Base-by-base conservation (phyloP, 2,113 vertebrate genomes). In the Colistium nudipinnis region DNA sequence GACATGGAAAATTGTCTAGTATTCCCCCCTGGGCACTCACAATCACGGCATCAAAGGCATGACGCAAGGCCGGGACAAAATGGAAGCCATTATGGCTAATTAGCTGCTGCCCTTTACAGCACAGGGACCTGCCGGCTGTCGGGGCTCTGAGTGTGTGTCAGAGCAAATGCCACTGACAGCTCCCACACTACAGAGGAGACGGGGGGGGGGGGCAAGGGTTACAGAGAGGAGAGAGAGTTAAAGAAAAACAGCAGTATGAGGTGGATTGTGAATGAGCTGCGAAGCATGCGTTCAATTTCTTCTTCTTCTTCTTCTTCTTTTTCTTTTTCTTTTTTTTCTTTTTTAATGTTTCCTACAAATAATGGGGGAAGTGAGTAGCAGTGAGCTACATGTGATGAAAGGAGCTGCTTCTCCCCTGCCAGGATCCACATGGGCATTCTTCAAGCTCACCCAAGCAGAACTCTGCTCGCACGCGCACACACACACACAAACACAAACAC, bases 401-500 rank as follows among this genome's bases (percentile, higher is more conserved):
- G 85, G 73, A 77, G 54, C 68, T 84, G 70, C 81, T 88, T 90
- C 69, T 84, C 84, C 60, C 65, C 72, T 54, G 62, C 73, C 70
- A 78, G 80, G 81, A 84, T 90, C 85, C 88, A 84, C 84, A 84
- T 70, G 61, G 61, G 76, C 84, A 94, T 94, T 93, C 91, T 92
- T 92, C 87, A 88, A 75, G 91, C 84, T 94, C 87, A 86, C 82
- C 90, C 84, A 82, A 92, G 91, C 89, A 91, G 84, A 92, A 93
- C 91, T 76, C 52, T 19, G 57, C 45, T 30, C 48, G 33, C 74
- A 36, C 62, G 17, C 48, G 76, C 72, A 56, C 67, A 39, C 68
- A 36, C 60, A 78, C 70, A 53, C 67, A 39, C 69, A 33, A 56
- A 52, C 62, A 63, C 62, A 62, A 62, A 51, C 47, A 49, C 33